A percentile compares a stretch with the other conserved stretches of the same genome.
phyloP scores from a whole-genome alignment of 2,113 vertebrate species.

The Pithys albifrons region DNA sequence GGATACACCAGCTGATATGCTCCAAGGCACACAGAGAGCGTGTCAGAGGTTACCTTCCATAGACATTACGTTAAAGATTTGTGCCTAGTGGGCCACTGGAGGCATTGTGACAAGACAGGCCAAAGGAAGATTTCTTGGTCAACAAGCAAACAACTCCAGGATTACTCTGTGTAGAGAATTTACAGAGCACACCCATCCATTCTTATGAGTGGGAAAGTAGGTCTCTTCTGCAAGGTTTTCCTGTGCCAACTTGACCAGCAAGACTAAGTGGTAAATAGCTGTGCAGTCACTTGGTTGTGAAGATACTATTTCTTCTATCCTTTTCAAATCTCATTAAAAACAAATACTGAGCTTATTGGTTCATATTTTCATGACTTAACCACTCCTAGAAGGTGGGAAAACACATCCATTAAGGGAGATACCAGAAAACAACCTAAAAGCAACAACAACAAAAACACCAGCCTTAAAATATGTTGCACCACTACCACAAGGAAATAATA shows the following conservation, averaged over 20 bases:
- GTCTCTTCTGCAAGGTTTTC: neutral
- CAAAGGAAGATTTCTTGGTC: neutral
- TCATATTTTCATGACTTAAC: neutral
- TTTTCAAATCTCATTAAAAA: neutral
- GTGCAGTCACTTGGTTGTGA: neutral
- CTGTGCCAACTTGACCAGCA: neutral
- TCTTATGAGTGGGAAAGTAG: neutral
- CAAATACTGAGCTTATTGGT: neutral
- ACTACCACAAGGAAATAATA: neutral
- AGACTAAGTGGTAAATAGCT: neutral
- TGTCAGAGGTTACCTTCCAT: neutral
- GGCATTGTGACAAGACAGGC: neutral
- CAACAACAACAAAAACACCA: neutral
- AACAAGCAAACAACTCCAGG: neutral
- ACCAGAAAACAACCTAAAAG: neutral
- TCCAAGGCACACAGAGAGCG: neutral
- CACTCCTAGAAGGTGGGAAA: neutral
- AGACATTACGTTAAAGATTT: neutral
- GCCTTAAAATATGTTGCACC: neutral
- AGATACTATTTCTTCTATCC: neutral
- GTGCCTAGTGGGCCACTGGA: neutral
- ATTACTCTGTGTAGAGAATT: neutral
- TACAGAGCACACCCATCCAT: neutral
- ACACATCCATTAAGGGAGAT: neutral
- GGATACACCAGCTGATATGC: neutral